Evolutionary conservation across 2,797 vertebrate species (phyloP), one percentile per base, ranked within the genome.

Genomic region (Coracias cyanogaster): DNA sequence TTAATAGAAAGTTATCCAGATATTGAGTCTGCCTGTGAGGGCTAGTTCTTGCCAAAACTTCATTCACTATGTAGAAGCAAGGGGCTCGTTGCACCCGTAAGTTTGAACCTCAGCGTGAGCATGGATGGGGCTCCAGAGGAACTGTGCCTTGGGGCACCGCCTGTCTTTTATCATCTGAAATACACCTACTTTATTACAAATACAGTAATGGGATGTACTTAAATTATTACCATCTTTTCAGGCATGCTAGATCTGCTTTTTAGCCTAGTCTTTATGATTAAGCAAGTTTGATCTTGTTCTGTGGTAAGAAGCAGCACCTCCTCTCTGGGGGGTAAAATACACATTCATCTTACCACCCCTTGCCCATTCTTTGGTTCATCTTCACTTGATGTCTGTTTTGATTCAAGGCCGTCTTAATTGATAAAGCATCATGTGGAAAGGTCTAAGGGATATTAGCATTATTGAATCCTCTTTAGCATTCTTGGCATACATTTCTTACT

Each of bases 141-240:
- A 35, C 45, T 3, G 5, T 76, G 61, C 72, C 58, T 94, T 7
- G 4, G 15, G 54, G 29, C 35, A 29, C 43, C 3, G 9, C 25
- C 3, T 85, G 71, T 49, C 61, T 93, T 94, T 90, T 91, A 72
- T 69, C 26, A 86, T 58, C 43, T 79, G 33, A 93, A 95, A 84
- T 90, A 87, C 86, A 90, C 54, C 18, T 83, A 45, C 52, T 91
- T 81, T 67, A 81, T 83, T 89, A 55, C 5, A 7, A 86, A 72
- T 54, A 78, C 18, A 24, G 37, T 65, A 95, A 86, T 69, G 65
- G 10, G 5, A 21, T 65, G 29, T 60, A 51, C 51, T 71, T 80
- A 72, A 88, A 72, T 71, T 61, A 62, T 33, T 79, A 41, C 49
- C 26, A 19, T 84, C 46, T 84, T 95, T 86, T 66, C 46, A 78